Base-by-base conservation (phyloP, 2,888 invertebrate species). In the Cordylochernes scorpioides region DNA sequence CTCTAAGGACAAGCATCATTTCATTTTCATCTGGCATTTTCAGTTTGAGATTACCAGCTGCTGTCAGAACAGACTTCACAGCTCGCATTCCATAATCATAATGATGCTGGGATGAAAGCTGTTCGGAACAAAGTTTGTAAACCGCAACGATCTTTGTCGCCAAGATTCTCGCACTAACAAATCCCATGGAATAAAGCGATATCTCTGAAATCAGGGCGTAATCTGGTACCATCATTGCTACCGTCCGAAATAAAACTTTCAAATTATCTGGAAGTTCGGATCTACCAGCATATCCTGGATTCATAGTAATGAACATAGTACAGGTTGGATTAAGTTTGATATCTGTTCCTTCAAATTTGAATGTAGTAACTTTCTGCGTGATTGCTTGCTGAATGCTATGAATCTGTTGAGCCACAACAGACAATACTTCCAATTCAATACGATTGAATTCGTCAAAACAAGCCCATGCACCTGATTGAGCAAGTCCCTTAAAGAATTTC, bases 61-160 rank as follows among this genome's bases (percentile, higher is more conserved):
- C 80, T 3, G 70, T 67, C 27, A 80, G 55, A 8, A 78, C 77
- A 2, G 74, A 69, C 48, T 88, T 88, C 8, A 86, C 82, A 4
- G 86, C 86, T 41, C 88, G 59, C 84, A 88, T 84, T 35, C 77
- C 86, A 52, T 86, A 88, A 59, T 88, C 86, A 51, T 88, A 88
- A 53, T 86, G 86, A 49, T 72, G 72, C 58, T 84, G 84, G 0
- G 80, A 78, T 0, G 80, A 82, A 30, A 88, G 59, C 54, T 84
- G 86, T 49, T 86, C 82, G 1, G 84, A 86, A 51, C 84, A 86
- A 33, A 91, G 57, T 50, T 82, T 72, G 56, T 88, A 86, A 0
- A 80, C 78, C 46, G 82, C 75, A n/a, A 88, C 82, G 41, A 91
- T 84, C 60, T 88, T 88, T 40, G 74, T 72, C 0, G 86, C 68